phyloP scores from a whole-genome alignment of 2,113 vertebrate species.

The Pungitius pungitius region DNA sequence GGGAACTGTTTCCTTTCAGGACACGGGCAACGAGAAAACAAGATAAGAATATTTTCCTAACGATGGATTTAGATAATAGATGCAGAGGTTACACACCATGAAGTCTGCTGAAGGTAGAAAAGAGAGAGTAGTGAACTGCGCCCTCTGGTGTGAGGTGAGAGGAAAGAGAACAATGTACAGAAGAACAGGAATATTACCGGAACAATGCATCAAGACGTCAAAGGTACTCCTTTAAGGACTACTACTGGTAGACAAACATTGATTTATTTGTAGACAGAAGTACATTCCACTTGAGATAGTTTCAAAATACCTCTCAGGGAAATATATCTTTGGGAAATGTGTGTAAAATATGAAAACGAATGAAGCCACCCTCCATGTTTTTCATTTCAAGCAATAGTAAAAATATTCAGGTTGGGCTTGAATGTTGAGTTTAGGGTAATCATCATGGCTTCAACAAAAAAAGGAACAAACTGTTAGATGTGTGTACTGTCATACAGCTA shows the following conservation, averaged over 20 bases:
- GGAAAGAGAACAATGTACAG: not conserved
- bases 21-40: not conserved
- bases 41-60: no score
- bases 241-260: no score
- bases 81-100: not conserved
- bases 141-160: constrained; percentile 49
- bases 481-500: not conserved
- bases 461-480: not conserved
- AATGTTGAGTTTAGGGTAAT: not conserved
- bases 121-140: constrained; percentile 19
- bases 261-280: not conserved
- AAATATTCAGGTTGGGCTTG: no score
- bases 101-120: not conserved
- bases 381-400: not conserved
- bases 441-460: not conserved
- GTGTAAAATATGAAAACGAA: not conserved
- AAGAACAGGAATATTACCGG: not conserved
- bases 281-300: not conserved
- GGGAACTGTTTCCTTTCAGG: not conserved
- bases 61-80: no score
- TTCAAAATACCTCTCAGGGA: not conserved
- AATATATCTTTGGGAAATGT: not conserved
- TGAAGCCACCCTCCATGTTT: not conserved
- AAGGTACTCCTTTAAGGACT: not conserved
- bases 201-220: not conserved